phyloP scores from a whole-genome alignment of 1,140 invertebrate genomes.

The Adoxophyes honmai region DNA sequence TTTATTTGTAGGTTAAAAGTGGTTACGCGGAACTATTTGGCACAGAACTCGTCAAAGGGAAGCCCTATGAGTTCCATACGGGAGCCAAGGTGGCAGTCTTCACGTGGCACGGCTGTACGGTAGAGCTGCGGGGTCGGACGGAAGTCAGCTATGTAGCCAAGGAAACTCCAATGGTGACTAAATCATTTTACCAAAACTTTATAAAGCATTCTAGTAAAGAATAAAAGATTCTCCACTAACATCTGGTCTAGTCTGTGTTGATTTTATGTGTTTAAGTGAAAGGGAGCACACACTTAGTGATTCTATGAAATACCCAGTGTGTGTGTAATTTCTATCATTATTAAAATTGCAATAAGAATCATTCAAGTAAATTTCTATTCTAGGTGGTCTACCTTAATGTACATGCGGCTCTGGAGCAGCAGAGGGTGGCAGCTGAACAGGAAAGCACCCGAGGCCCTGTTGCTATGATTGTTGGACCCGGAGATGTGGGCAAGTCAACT shows the following conservation, averaged over 20 bases:
- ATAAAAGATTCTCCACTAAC: too few species aligned
- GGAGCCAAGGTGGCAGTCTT: constrained; percentile 97
- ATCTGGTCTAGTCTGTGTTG: too few species aligned
- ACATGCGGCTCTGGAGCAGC: constrained; percentile 94
- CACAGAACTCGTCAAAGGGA: constrained; percentile 95
- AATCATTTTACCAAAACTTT: too few species aligned
- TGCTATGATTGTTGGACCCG: constrained; percentile 95
- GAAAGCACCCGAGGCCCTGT: constrained; percentile 87
- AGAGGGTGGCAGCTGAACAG: constrained; percentile 88
- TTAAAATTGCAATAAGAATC: too few species aligned
- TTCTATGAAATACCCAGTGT: too few species aligned
- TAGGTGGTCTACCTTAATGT: constrained; percentile 93
- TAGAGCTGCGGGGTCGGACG: constrained; percentile 90
- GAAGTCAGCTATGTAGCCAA: constrained; percentile 96
- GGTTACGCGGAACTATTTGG: constrained; percentile 98
- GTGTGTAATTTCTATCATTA: too few species aligned
- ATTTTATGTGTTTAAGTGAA: too few species aligned
- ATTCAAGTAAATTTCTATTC: constrained; percentile 18
- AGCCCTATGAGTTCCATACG: constrained; percentile 92
- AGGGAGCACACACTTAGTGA: too few species aligned
- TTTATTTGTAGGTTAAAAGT: constrained; percentile 83
- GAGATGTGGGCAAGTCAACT: constrained; percentile 98
- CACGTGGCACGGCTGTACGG: constrained; percentile 95
- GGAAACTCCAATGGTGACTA: constrained; percentile 94
- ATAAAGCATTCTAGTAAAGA: too few species aligned